Percentiles rank a stretch among this genome's conserved stretches.
phyloP scores from a whole-genome alignment of 2,888 invertebrate species.

The Acanthosepion lycidas region DNA sequence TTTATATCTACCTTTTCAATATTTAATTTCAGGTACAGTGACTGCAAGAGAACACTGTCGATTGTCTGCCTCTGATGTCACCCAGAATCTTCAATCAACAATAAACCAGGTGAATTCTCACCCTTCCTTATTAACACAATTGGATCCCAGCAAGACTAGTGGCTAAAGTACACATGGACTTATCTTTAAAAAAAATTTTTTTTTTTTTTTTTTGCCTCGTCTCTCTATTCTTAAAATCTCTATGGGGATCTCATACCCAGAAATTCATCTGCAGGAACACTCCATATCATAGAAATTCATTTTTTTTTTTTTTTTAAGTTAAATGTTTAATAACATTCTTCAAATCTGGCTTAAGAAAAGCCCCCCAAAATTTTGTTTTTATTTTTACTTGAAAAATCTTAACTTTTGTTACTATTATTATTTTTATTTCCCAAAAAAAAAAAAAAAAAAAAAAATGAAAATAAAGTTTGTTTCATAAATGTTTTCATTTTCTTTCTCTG shows the following conservation, averaged over 20 bases:
- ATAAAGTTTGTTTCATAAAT: constrained; percentile 15
- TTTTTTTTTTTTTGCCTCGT: background rate
- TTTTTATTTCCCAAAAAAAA: background rate
- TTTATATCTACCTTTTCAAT: background rate
- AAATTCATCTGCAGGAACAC: background rate
- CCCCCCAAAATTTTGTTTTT: background rate
- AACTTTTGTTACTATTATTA: background rate
- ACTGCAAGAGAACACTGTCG: constrained; percentile 35
- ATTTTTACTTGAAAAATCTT: constrained; percentile 5
- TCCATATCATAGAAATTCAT: constrained; percentile 10
- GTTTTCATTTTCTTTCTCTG: background rate
- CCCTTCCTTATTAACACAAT: constrained; percentile 23
- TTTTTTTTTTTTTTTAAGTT: background rate
- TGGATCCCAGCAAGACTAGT: constrained; percentile 33
- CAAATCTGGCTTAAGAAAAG: background rate
- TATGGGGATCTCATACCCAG: background rate
- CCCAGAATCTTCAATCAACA: background rate
- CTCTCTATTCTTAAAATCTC: background rate
- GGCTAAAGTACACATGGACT: background rate
- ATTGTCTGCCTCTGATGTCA: background rate
- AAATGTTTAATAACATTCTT: too few species aligned
- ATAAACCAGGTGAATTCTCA: constrained; percentile 35
- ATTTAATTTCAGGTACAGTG: background rate
- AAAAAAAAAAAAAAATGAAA: background rate
- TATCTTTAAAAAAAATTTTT: background rate